Conservation (phyloP, 2,888 invertebrate species). For the Tineola bisselliella region DNA sequence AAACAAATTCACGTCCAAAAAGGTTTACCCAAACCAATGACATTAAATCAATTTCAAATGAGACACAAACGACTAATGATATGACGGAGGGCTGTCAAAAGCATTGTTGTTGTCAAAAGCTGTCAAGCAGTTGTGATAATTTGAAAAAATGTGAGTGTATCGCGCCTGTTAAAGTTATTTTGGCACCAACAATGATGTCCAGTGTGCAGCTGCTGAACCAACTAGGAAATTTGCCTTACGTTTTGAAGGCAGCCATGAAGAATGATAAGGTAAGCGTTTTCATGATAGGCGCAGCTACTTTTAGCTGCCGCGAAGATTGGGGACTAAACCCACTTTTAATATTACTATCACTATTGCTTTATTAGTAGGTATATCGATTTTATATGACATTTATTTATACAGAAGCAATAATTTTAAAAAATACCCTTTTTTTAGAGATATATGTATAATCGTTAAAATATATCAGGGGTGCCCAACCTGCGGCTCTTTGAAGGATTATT, state of each 20-base stretch:
- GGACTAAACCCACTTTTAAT: no score
- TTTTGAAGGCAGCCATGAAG: constrained; percentile 36
- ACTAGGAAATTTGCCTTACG: constrained; percentile 34
- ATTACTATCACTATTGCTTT: no score
- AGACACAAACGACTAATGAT: not conserved
- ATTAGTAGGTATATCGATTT: no score
- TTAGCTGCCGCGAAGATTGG: no score
- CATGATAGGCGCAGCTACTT: no score
- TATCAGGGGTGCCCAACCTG: no score
- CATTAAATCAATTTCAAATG: constrained; percentile 24
- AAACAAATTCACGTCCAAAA: constrained; percentile 41
- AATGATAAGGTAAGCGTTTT: constrained; percentile 46
- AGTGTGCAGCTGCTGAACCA: constrained; percentile 33
- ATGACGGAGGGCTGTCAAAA: constrained; percentile 1
- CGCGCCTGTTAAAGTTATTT: constrained; percentile 43
- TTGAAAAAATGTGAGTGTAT: not conserved
- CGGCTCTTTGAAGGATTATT: no score
- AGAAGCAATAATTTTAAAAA: no score
- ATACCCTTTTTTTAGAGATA: no score
- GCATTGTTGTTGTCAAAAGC: not conserved
- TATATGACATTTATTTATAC: no score
- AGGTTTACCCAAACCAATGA: constrained; percentile 21
- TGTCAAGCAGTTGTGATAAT: not conserved
- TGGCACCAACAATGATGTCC: constrained; percentile 44
- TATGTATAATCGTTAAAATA: no score